Conservation (phyloP, 2,797 vertebrate species). For the Pampus argenteus region DNA sequence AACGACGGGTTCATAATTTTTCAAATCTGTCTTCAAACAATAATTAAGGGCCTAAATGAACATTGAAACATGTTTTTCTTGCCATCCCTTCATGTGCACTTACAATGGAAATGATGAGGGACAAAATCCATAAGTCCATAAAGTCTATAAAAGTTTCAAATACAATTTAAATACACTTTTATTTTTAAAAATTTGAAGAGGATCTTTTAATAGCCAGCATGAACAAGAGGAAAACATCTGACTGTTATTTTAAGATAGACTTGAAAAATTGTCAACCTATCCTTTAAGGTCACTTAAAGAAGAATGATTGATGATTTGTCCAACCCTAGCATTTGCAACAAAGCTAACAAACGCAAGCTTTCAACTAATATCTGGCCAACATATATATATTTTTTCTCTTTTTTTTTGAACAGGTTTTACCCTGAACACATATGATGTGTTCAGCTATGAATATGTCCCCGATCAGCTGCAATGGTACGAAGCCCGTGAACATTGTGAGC, state of each 20-base stretch:
- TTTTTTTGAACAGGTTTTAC: conserved; percentile 53
- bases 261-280: neutral
- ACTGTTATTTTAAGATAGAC: too few species aligned
- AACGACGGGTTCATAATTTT: too few species aligned
- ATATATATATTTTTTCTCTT: neutral
- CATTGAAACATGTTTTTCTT: too few species aligned
- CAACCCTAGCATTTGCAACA: neutral
- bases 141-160: too few species aligned
- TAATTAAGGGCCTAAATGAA: too few species aligned
- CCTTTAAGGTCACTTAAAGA: neutral
- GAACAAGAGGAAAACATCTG: too few species aligned
- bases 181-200: too few species aligned
- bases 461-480: conserved; percentile 68
- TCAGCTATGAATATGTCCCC: conserved; percentile 77
- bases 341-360: neutral
- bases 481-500: conserved; percentile 71
- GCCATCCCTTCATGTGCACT: neutral
- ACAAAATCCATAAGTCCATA: neutral
- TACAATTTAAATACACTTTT: too few species aligned
- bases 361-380: neutral
- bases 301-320: too few species aligned
- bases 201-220: too few species aligned
- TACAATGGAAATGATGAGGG: neutral
- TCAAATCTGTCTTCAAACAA: too few species aligned
- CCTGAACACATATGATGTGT: conserved; percentile 58